Conservation (phyloP, 2,113 vertebrate species). For the Rhynchopsitta pachyrhyncha region DNA sequence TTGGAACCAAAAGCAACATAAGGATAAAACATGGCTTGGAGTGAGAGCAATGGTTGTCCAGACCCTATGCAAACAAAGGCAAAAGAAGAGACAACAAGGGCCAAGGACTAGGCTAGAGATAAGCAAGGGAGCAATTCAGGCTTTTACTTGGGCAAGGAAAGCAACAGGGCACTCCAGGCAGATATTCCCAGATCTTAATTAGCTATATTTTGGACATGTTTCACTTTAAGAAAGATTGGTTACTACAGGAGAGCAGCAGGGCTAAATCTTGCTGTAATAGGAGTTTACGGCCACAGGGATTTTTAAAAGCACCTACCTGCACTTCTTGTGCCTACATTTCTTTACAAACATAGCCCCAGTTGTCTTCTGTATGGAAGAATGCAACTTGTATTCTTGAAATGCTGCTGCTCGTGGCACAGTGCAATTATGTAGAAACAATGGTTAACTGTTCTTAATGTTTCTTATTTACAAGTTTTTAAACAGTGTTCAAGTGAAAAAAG, state of each 20-base stretch:
- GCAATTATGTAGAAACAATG: not conserved
- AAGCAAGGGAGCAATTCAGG: not conserved
- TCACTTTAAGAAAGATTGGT: not conserved
- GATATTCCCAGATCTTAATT: not conserved
- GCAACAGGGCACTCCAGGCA: not conserved
- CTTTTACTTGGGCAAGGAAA: not conserved
- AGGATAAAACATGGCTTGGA: slow-evolving; percentile 22
- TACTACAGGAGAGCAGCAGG: not conserved
- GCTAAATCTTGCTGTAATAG: not conserved
- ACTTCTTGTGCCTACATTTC: not conserved
- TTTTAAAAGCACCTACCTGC: not conserved
- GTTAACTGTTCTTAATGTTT: not conserved
- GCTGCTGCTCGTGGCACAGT: not conserved
- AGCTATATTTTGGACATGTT: not conserved
- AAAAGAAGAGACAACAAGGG: not conserved
- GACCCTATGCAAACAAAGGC: not conserved
- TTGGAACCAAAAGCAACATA: slow-evolving; percentile 34
- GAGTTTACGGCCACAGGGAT: not conserved
- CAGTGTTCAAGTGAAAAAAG: not conserved
- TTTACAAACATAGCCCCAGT: not conserved
- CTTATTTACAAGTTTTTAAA: slow-evolving; percentile 17
- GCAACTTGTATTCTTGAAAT: not conserved
- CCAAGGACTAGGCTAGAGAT: not conserved
- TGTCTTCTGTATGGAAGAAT: not conserved
- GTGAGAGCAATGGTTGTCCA: slow-evolving; percentile 36